Evolutionary conservation across 2,888 invertebrate species (phyloP).

Genomic region (Ctena decussata): DNA sequence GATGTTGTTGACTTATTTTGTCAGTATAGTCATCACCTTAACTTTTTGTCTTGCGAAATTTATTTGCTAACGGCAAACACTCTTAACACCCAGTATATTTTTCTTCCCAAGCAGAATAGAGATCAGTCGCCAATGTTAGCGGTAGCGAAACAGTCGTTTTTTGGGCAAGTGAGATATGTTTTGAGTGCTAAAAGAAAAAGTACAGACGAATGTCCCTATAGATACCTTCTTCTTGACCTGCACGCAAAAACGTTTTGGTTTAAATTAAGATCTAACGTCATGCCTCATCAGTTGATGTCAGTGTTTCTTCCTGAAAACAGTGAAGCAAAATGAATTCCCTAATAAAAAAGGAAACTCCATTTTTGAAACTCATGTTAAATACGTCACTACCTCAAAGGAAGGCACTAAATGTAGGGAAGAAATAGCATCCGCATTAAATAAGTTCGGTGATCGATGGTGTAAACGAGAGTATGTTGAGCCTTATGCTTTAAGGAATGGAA

Average conservation of each 20-base stretch:
- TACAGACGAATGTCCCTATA: not conserved
- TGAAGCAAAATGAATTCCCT: not conserved
- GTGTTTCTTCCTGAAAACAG: too few relatives aligned
- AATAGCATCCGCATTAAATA: too few relatives aligned
- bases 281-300: not conserved
- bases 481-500: too few relatives aligned
- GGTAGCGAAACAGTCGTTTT: not conserved
- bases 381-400: not conserved
- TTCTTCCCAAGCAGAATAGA: not conserved
- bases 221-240: not conserved
- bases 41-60: not conserved
- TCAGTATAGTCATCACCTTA: not conserved
- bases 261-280: not conserved
- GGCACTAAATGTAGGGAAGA: too few relatives aligned
- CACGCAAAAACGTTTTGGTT: not conserved
- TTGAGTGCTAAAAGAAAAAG: not conserved
- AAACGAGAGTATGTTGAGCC: too few relatives aligned
- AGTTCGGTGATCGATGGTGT: too few relatives aligned
- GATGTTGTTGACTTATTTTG: not conserved
- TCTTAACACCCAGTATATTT: not conserved
- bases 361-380: not conserved
- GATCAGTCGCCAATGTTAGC: not conserved
- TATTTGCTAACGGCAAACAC: not conserved
- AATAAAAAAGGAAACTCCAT: not conserved
- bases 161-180: not conserved